Conservation (phyloP, 2,888 invertebrate species). For the Macrosiphum euphorbiae region DNA sequence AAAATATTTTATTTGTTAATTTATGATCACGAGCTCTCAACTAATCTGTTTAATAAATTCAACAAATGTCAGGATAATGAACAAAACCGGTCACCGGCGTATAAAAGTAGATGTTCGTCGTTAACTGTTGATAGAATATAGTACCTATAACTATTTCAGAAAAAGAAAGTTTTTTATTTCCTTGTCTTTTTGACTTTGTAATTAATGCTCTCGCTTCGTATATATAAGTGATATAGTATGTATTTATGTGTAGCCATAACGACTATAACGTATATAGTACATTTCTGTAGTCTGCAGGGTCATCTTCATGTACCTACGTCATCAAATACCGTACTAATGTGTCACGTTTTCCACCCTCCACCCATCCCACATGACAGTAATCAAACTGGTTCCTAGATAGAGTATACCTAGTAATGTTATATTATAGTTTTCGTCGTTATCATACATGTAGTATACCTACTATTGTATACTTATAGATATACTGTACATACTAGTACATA, state of each 20-base stretch:
- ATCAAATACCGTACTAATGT: neutral
- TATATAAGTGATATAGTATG: neutral
- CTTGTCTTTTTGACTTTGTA: neutral
- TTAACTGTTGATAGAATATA: neutral
- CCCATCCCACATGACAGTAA: neutral
- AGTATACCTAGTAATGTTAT: neutral
- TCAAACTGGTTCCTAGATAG: neutral
- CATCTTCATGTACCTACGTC: too few relatives aligned
- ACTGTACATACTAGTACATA: neutral
- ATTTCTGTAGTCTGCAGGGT: neutral
- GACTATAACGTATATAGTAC: neutral
- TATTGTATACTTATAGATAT: neutral
- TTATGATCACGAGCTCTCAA: too few relatives aligned
- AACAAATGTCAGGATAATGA: neutral
- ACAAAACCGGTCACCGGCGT: neutral
- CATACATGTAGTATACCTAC: too few relatives aligned
- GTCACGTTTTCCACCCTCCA: neutral
- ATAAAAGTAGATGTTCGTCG: neutral
- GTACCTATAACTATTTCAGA: neutral
- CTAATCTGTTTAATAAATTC: neutral
- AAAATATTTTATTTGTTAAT: too few relatives aligned
- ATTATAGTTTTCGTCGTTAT: neutral
- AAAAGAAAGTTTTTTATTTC: neutral
- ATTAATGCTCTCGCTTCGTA: neutral
- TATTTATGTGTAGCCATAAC: neutral